Evolutionary conservation across 2,113 vertebrate genomes (phyloP).

Genomic region (Mola mola): DNA sequence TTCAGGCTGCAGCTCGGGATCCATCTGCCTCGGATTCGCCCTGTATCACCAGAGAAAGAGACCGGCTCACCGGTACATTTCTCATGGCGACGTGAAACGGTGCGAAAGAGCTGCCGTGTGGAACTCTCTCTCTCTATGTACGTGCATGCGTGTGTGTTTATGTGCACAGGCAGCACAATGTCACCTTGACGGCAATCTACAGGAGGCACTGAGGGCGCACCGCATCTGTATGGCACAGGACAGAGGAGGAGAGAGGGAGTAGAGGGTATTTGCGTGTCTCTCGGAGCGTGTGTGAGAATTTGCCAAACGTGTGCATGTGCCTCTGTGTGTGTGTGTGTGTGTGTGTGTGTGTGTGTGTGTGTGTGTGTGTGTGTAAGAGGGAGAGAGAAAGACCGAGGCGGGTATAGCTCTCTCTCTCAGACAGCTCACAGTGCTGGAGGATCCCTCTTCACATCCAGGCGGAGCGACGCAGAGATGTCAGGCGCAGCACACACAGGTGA

Average conservation of each 20-base stretch:
- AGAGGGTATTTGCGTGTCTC: constrained; percentile 50
- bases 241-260: constrained; percentile 51
- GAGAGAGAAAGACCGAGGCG: constrained; percentile 63
- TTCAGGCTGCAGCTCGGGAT: constrained; percentile 49
- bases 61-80: constrained; percentile 58
- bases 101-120: constrained; percentile 57
- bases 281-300: constrained; percentile 57
- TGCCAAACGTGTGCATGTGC: constrained; percentile 57
- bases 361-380: constrained; percentile 28
- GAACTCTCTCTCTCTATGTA: background rate
- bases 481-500: constrained; percentile 71
- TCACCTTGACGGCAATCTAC: constrained; percentile 80
- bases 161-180: constrained; percentile 62
- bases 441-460: constrained; percentile 70
- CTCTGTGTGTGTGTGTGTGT: constrained; percentile 29
- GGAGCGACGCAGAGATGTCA: constrained; percentile 73
- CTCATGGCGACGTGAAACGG: constrained; percentile 72
- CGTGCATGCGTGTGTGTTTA: constrained; percentile 5
- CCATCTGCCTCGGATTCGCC: constrained; percentile 68
- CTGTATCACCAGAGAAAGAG: constrained; percentile 59
- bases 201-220: constrained; percentile 66
- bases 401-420: constrained; percentile 67
- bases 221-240: constrained; percentile 71
- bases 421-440: constrained; percentile 68
- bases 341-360: constrained; percentile 18